These are phyloP conservation scores for Heliothis subflexa DNA, from an alignment of 1,140 invertebrate species.

Conservation along the genomic window DNA sequence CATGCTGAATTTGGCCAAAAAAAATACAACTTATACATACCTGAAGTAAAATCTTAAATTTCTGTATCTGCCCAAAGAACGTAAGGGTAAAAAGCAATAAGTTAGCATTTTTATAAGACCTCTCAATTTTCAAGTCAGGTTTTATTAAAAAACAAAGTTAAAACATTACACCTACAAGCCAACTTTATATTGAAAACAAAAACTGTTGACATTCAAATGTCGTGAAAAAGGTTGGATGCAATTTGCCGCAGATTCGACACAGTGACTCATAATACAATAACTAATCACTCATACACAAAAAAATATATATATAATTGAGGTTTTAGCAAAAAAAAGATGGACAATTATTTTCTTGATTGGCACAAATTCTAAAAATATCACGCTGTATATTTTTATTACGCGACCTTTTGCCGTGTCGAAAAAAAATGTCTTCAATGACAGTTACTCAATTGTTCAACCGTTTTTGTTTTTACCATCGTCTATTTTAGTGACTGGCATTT, in stretches of 20 bases:
- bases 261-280: not conserved
- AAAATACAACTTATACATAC: too few relatives aligned
- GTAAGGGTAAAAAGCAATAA: conserved; percentile 5
- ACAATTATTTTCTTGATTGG: not conserved
- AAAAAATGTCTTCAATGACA: too few relatives aligned
- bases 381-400: too few relatives aligned
- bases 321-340: not conserved
- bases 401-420: too few relatives aligned
- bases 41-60: conserved; percentile 13
- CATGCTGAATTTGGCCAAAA: too few relatives aligned
- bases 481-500: not conserved
- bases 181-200: conserved; percentile 27
- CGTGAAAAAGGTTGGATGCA: conserved; percentile 19
- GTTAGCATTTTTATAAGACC: conserved; percentile 22
- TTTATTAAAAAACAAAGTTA: conserved; percentile 17
- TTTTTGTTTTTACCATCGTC: not conserved
- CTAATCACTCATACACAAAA: not conserved
- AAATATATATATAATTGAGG: not conserved
- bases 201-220: conserved; percentile 32
- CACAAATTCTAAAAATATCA: not conserved
- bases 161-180: not conserved
- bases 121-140: conserved; percentile 6
- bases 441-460: too few relatives aligned
- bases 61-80: not conserved
- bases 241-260: not conserved